Evolutionary conservation across 2,113 vertebrate genomes (phyloP).

Genomic region (Lates calcarifer): DNA sequence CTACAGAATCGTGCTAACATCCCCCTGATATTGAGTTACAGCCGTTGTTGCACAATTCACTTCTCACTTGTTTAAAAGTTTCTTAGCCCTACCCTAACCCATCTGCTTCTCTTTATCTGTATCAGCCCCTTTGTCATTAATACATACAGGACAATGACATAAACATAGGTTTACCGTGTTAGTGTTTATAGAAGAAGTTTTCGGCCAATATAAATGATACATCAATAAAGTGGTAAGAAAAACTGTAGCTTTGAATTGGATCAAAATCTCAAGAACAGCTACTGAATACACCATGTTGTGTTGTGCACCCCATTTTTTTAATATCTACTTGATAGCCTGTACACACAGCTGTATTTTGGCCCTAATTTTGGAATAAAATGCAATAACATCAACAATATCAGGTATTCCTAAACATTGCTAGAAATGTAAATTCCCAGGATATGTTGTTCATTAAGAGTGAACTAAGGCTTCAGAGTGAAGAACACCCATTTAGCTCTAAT

Average conservation of each 20-base stretch:
- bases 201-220: background rate
- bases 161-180: background rate
- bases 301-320: no score
- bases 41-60: slow-evolving; percentile 54
- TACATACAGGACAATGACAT: background rate
- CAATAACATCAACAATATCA: background rate
- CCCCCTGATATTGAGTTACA: slow-evolving; percentile 37
- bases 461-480: no score
- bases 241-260: background rate
- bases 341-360: background rate
- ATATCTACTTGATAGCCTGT: background rate
- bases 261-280: no score
- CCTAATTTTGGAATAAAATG: background rate
- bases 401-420: background rate
- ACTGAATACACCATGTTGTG: no score
- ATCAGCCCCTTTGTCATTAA: background rate
- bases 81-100: slow-evolving; percentile 52
- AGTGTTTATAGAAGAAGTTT: background rate
- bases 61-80: slow-evolving; percentile 36
- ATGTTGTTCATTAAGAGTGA: background rate
- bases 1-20: slow-evolving; percentile 35
- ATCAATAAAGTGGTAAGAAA: background rate
- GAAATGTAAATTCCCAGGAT: background rate
- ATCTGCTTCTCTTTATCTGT: slow-evolving; percentile 63
- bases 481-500: no score